Percentiles rank a stretch among this genome's conserved stretches.
phyloP scores from a whole-genome alignment of 2,797 vertebrate species.

The Orientallactaga sibirica region DNA sequence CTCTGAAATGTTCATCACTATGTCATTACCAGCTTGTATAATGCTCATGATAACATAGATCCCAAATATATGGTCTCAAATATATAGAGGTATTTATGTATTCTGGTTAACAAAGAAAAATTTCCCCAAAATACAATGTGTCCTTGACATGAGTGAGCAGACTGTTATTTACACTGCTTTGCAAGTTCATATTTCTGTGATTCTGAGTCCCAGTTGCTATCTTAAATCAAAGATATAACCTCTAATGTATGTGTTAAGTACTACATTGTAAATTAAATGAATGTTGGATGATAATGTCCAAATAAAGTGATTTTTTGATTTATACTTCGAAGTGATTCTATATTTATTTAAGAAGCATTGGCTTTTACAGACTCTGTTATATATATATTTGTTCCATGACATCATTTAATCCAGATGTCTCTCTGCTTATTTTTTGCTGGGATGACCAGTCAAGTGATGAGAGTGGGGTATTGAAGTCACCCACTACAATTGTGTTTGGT shows the following conservation, averaged over 20 bases:
- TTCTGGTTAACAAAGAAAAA: background rate
- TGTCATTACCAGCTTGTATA: background rate
- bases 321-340: background rate
- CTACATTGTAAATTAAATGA: background rate
- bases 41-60: background rate
- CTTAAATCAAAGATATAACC: slow-evolving; percentile 1
- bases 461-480: too few relatives aligned
- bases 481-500: too few relatives aligned
- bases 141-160: background rate
- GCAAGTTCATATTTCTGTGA: slow-evolving; percentile 1
- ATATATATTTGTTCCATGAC: too few relatives aligned
- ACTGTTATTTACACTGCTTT: background rate
- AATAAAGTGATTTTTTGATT: background rate
- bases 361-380: background rate
- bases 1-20: background rate
- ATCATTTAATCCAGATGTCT: too few relatives aligned
- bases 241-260: background rate
- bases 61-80: background rate
- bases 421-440: too few relatives aligned
- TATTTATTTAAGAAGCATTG: background rate
- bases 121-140: background rate
- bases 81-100: background rate
- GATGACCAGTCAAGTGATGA: too few relatives aligned
- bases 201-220: background rate
- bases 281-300: background rate